Evolutionary conservation across 2,113 vertebrate species (phyloP), one percentile per base, ranked within the genome.

Genomic region (Hemibagrus wyckioides): DNA sequence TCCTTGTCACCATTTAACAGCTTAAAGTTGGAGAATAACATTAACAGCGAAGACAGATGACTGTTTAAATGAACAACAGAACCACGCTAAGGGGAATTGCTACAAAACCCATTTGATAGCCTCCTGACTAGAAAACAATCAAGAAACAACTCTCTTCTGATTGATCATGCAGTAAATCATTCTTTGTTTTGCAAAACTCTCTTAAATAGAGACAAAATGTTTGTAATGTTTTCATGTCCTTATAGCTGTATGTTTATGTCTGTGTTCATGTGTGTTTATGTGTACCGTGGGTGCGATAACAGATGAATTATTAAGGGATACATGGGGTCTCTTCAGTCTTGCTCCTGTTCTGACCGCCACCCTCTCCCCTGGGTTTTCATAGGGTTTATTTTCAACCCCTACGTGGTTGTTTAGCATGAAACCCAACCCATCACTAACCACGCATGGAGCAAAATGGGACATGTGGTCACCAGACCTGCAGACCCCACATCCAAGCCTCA

Each of bases 381-480:
- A 93, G 90, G 90, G 86, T 92, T 94, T 94, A 90, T 92, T 94
- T 93, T 89, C 92, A 90, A 91, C 90, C 89, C 89, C 88, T 86
- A 84, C 28, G 36, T 93, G 85, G 63, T 90, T 89, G 89, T 95
- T 95, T 92, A 93, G 91, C 90, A 92, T 91, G 84, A 94, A 93
- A 92, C 87, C 89, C 87, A 89, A 90, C 86, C 92, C 92, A 86
- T 87, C 90, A 89, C 89, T 92, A 92, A 90, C 91, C 92, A 85
- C 65, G 90, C 89, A 52, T 88, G 56, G 89, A 93, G 89, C 91
- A 87, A 69, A 88, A 73, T 41, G 92, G 81, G 91, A 95, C 95
- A 95, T 96, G 94, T 96, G 95, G 95, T 92, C 92, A 93, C 94
- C 95, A 96, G 94, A 92, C 88, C 90, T 59, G 80, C 56, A 80